Evolutionary conservation across 2,888 invertebrate species (phyloP).

Genomic region (Muschampia plurimacula): DNA sequence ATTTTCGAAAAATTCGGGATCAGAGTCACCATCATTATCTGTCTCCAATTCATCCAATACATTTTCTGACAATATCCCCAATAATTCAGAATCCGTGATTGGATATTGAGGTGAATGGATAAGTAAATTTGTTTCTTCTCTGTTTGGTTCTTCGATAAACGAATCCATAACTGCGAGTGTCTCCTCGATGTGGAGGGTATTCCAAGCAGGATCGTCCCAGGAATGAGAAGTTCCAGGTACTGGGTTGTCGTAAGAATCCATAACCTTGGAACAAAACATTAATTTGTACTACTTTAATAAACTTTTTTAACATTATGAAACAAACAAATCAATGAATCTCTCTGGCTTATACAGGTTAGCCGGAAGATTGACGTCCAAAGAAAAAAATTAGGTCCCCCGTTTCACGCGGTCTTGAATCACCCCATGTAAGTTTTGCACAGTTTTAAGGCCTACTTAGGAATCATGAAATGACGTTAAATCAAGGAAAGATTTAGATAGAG

Average conservation of each 20-base stretch:
- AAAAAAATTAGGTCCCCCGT: slow-evolving; percentile 18
- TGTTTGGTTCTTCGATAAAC: slow-evolving; percentile 21
- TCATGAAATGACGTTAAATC: slow-evolving; percentile 12
- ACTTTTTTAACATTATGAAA: slow-evolving; percentile 20
- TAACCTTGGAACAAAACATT: slow-evolving; percentile 23
- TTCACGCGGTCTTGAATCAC: slow-evolving; percentile 10
- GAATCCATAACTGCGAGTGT: slow-evolving; percentile 22
- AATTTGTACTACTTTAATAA: slow-evolving; percentile 16
- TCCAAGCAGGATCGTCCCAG: slow-evolving; percentile 40
- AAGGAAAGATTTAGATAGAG: slow-evolving; percentile 8
- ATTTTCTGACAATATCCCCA: slow-evolving; percentile 32
- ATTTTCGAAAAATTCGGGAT: slow-evolving; percentile 25
- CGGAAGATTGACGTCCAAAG: slow-evolving; percentile 14
- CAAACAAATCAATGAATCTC: slow-evolving; percentile 25
- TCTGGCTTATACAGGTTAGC: slow-evolving; percentile 19
- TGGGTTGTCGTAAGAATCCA: slow-evolving; percentile 39
- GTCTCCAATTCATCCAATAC: slow-evolving; percentile 27
- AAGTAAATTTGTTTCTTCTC: slow-evolving; percentile 27
- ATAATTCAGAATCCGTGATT: slow-evolving; percentile 31
- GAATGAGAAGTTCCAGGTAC: slow-evolving; percentile 39
- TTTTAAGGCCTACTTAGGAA: slow-evolving; percentile 18
- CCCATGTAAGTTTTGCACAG: slow-evolving; percentile 12
- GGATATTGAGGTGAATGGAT: slow-evolving; percentile 30
- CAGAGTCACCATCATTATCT: slow-evolving; percentile 25
- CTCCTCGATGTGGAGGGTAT: slow-evolving; percentile 28